phyloP scores from a whole-genome alignment of 2,888 invertebrate genomes.

The Esperia sulphurella region DNA sequence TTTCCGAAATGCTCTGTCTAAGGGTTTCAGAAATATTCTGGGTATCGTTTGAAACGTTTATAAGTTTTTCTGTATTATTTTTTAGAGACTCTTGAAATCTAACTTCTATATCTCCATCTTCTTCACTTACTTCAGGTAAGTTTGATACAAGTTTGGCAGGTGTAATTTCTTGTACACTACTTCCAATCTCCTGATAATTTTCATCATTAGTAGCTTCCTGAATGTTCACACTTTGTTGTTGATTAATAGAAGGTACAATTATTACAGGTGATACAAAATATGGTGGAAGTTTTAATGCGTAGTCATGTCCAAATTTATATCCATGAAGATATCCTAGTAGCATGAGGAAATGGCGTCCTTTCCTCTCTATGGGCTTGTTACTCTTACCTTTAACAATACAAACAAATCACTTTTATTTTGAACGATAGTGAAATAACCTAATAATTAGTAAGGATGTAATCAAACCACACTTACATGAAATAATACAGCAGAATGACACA shows the following conservation, averaged over 20 bases:
- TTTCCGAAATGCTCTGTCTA: conserved; percentile 7
- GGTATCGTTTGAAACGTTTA: neutral
- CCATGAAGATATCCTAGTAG: conserved; percentile 33
- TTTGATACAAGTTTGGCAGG: conserved; percentile 17
- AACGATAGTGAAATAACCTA: neutral
- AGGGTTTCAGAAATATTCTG: neutral
- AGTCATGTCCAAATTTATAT: conserved; percentile 31
- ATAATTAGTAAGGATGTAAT: neutral
- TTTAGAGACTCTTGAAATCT: conserved; percentile 4
- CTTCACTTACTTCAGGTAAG: neutral
- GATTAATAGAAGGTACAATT: conserved; percentile 34
- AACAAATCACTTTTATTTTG: conserved; percentile 10
- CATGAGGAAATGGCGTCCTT: conserved; percentile 23
- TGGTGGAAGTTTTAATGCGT: conserved; percentile 25
- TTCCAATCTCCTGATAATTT: conserved; percentile 27
- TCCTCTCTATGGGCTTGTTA: conserved; percentile 15
- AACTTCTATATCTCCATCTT: conserved; percentile 22
- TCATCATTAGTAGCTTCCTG: conserved; percentile 23
- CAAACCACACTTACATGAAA: conserved; percentile 24
- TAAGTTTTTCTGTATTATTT: neutral
- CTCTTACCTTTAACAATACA: conserved; percentile 23
- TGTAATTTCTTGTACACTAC: conserved; percentile 19
- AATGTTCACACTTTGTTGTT: conserved; percentile 34
- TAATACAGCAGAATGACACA: conserved; percentile 18
- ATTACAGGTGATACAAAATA: conserved; percentile 31